Percentiles rank a stretch among this genome's conserved stretches.
Evolutionary conservation across 2,797 vertebrate species (phyloP).

Genomic region (Eidolon dupreanum): DNA sequence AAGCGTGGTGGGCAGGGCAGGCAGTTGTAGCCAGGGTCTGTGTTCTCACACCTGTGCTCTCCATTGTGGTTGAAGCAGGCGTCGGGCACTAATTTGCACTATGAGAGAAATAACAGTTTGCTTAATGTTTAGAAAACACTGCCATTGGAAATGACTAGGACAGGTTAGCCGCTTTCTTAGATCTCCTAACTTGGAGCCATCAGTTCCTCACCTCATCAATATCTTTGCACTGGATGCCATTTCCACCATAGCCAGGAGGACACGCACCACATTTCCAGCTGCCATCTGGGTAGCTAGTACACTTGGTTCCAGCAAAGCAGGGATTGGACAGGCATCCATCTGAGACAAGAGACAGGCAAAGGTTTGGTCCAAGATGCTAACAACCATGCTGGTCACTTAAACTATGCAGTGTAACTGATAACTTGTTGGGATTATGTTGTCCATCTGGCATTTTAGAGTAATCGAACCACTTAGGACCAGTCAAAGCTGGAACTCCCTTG

Average conservation of each 20-base stretch:
- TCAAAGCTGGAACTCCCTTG: too few species aligned
- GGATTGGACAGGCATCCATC: conserved; percentile 98
- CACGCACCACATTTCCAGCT: conserved; percentile 96
- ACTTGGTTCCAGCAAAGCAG: conserved; percentile 93
- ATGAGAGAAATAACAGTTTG: conserved; percentile 36
- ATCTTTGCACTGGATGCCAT: conserved; percentile 94
- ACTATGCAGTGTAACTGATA: background rate
- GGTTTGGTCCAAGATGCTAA: background rate
- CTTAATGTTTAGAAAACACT: background rate
- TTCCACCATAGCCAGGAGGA: conserved; percentile 93
- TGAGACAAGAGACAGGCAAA: conserved; percentile 75
- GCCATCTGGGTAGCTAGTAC: conserved; percentile 95
- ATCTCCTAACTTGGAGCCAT: background rate
- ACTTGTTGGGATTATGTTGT: background rate
- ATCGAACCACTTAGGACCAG: background rate
- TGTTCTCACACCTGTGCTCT: conserved; percentile 95
- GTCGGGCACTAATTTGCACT: conserved; percentile 96
- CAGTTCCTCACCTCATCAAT: conserved; percentile 92
- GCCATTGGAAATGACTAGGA: background rate
- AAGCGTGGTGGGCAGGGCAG: conserved; percentile 95
- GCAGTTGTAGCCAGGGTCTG: conserved; percentile 97
- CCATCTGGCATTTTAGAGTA: background rate
- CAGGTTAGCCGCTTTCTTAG: background rate
- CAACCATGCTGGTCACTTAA: background rate
- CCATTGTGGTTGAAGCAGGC: conserved; percentile 94